Evolutionary conservation across 2,888 invertebrate species (phyloP), one percentile per base, ranked within the genome.

Genomic region (Erebia ligea): DNA sequence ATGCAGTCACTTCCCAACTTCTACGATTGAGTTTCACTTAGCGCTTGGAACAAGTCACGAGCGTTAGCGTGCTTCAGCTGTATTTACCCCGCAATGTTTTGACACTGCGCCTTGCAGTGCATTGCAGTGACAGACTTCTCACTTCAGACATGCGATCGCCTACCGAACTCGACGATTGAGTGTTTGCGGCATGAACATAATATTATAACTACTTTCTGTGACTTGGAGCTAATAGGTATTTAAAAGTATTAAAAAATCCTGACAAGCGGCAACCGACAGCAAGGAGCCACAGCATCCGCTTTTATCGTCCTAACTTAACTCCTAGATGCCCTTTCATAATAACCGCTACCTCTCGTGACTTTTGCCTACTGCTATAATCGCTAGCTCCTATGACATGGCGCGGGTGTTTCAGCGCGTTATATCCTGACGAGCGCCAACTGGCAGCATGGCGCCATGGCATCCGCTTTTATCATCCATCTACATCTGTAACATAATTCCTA

Each of bases 71-170:
- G 54, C 9, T 64, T 59, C 66, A 50, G 56, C 67, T 74, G 72
- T 72, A 72, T 74, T 72, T 72, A 72, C 62, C 40, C 17, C 65
- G 75, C 75, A 79, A 34, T 75, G 87, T 86, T 90, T 87, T 86
- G 89, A 89, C 88, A 86, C 82, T 81, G 83, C 79, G 79, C 86
- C 86, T 83, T n/a, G n/a, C 87, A 85, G 89, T 90, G 87, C 88
- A 88, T 88, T 87, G 86, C 85, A 79, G 82, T 66, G 82, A 78
- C 76, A 74, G 79, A n/a, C n/a, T n/a, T n/a, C n/a, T 83, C 84
- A 82, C 80, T 85, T 79, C 80, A 83, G 84, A 81, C 85, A 81
- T 73, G 80, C 80, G 82, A 88, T 87, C 88, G 86, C 82, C 50
- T 50, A 15, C 50, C 50, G 15, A 86, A 11, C 50, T 50, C 15